phyloP scores from a whole-genome alignment of 1,140 invertebrate genomes.

The Coenobita brevimanus region DNA sequence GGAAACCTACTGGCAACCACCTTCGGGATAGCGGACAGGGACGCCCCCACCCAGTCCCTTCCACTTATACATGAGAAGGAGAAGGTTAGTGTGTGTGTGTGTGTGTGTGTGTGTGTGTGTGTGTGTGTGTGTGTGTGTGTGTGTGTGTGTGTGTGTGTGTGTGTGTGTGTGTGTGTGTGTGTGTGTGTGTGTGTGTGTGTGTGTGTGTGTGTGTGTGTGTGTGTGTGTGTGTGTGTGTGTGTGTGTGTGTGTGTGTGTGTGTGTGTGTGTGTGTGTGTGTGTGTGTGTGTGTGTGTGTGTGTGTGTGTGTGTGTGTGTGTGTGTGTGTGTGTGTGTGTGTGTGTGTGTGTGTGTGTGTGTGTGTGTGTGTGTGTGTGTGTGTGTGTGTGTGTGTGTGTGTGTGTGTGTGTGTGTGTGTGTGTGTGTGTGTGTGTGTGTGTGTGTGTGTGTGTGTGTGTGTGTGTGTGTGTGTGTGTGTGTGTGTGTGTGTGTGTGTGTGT shows the following conservation, averaged over 20 bases:
- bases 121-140: not conserved
- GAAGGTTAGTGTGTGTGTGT: conserved; percentile 24
- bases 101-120: too few species aligned
- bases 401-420: too few species aligned
- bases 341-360: too few species aligned
- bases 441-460: not conserved
- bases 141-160: not conserved
- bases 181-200: too few species aligned
- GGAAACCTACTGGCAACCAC: conserved; percentile 57
- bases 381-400: not conserved
- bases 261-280: too few species aligned
- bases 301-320: not conserved
- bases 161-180: not conserved
- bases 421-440: too few species aligned
- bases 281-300: not conserved
- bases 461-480: not conserved
- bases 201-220: too few species aligned
- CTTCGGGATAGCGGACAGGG: conserved; percentile 53
- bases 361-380: not conserved
- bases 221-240: too few species aligned
- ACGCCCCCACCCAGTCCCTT: conserved; percentile 49
- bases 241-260: too few species aligned
- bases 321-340: too few species aligned
- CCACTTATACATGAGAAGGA: conserved; percentile 56
- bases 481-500: not conserved